Evolutionary conservation across 2,113 vertebrate species (phyloP), one percentile per base, ranked within the genome.

Genomic region (Piaya cayana): DNA sequence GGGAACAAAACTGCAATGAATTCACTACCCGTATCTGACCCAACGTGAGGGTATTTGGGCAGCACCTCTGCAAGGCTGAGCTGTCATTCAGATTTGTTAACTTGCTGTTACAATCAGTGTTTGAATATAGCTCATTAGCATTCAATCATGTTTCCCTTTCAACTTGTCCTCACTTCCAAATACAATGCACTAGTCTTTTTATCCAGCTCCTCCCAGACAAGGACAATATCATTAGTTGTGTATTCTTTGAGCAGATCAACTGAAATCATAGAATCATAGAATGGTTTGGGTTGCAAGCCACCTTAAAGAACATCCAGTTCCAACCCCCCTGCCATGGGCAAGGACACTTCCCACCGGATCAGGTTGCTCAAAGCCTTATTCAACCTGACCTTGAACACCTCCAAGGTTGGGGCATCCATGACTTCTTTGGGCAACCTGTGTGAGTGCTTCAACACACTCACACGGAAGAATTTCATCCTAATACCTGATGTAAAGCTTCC

Each of bases 1-100:
- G 25, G 20, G 49, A 80, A 80, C 30, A 50, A 63, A 59, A 49
- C 9, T n/a, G 22, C 58, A 70, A 3, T 11, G 50, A 87, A 22
- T n/a, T 34, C 8, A 14, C 49, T n/a, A 34, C 4, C 22, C 1
- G 0, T 4, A 29, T 3, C 27, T 39, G 67, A 60, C 62, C 20
- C 45, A 20, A 5, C 37, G 9, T 13, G 1, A 22, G 14, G 63
- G 3, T 37, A 60, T 8, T 21, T 8, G 17, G 36, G 55, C 76
- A 92, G 55, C 15, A 21, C 8, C 34, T 55, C 65, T 64, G 47
- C 42, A 84, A 55, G 29, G 59, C 15, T 36, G 2, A 72, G 6
- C 8, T 56, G 36, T 42, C 47, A 65, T 71, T 60, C 30, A 43
- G 25, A 79, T 60, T 47, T 36, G 23, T 75, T 79, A 78, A 2